Percentiles rank a stretch among this genome's conserved stretches.
These are phyloP conservation scores for Lepidurus arcticus DNA, from an alignment of 1,140 invertebrate genomes.

Conservation along the genomic window DNA sequence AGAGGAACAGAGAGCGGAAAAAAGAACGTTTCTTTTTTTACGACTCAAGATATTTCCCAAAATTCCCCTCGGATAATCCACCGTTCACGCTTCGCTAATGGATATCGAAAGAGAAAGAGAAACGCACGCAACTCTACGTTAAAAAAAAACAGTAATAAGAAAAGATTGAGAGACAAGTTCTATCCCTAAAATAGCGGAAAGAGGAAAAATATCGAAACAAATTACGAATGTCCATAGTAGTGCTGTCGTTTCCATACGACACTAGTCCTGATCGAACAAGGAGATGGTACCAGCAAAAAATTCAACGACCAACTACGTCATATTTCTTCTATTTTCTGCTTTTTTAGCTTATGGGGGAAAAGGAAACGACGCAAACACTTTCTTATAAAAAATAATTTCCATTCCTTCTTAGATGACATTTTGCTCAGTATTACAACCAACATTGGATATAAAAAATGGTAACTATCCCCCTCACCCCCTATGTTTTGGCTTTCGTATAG, in stretches of 20 bases:
- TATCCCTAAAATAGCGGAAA: neutral
- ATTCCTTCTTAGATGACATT: no score
- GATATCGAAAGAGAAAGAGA: neutral
- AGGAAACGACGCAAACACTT: no score
- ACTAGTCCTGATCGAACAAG: neutral
- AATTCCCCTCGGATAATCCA: neutral
- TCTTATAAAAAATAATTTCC: no score
- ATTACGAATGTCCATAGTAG: neutral
- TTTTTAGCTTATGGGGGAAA: neutral
- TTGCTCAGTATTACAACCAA: no score
- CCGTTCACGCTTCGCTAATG: neutral
- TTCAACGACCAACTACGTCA: neutral
- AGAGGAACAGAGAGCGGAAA: no score
- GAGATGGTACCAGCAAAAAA: neutral
- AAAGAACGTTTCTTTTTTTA: no score
- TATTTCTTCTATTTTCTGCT: no score
- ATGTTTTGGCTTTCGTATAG: no score
- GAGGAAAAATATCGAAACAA: neutral
- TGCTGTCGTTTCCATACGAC: neutral
- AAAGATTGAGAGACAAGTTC: neutral
- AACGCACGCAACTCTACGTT: neutral
- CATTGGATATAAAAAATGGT: no score
- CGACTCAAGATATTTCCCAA: no score
- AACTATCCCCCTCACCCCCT: no score
- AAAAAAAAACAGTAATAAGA: neutral